Evolutionary conservation across 2,797 vertebrate genomes (phyloP).

Genomic region (Catostomus latipinnis): DNA sequence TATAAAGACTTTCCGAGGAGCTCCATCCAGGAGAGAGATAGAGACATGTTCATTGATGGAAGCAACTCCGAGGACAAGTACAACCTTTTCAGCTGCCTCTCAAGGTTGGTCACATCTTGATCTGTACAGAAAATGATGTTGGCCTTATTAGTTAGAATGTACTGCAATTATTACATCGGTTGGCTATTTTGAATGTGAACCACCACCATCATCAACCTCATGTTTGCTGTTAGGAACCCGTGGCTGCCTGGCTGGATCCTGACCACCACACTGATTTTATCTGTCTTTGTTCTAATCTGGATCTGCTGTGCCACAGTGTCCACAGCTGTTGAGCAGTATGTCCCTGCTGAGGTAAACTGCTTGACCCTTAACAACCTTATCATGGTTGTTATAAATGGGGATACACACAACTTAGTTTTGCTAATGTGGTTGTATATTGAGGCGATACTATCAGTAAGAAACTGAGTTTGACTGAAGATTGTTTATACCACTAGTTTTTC

Average conservation of each 20-base stretch:
- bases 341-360: conserved; percentile 87
- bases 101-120: conserved; percentile 70
- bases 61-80: conserved; percentile 70
- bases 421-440: too few relatives aligned
- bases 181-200: not conserved
- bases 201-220: not conserved
- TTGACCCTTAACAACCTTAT: not conserved
- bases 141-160: not conserved
- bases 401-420: too few relatives aligned
- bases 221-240: conserved; percentile 81
- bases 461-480: too few relatives aligned
- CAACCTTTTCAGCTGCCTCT: conserved; percentile 79
- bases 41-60: conserved; percentile 69
- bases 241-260: conserved; percentile 93
- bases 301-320: conserved; percentile 97
- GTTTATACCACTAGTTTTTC: too few relatives aligned
- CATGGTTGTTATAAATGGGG: too few relatives aligned
- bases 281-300: conserved; percentile 95
- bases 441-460: too few relatives aligned
- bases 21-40: conserved; percentile 78
- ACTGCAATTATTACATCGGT: not conserved
- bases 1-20: conserved; percentile 79
- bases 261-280: conserved; percentile 90
- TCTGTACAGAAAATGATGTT: not conserved
- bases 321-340: conserved; percentile 95